Percentiles rank a stretch among this genome's conserved stretches.
Conservation (phyloP, 2,113 vertebrate genomes). For the Rhizomys pruinosus region DNA sequence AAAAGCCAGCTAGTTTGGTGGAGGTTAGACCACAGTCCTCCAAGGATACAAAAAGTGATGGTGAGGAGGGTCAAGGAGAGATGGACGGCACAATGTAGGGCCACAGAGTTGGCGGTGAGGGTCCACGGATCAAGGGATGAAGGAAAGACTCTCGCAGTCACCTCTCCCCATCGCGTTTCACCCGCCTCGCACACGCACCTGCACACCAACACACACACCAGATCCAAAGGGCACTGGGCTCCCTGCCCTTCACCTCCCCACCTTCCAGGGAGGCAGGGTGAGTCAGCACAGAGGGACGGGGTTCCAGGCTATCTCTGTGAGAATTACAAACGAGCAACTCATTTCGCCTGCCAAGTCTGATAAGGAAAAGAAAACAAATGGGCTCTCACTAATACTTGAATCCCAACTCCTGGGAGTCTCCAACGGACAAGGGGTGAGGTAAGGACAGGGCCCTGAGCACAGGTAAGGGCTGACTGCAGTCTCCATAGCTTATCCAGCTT, state of each 20-base stretch:
- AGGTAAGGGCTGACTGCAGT: no score
- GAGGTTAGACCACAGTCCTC: neutral
- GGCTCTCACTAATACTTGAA: neutral
- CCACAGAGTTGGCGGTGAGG: neutral
- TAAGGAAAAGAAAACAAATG: neutral
- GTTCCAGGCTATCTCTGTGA: neutral
- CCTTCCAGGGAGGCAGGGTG: neutral
- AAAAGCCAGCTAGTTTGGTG: neutral
- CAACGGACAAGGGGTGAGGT: neutral
- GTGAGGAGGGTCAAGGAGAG: neutral
- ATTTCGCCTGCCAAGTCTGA: neutral
- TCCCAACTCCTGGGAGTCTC: neutral
- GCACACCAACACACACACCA: neutral
- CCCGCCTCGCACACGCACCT: neutral
- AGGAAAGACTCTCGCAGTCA: neutral
- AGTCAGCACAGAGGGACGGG: neutral
- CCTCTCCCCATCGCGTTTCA: fast-evolving
- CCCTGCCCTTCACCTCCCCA: neutral
- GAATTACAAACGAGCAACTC: neutral
- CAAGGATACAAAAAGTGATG: neutral
- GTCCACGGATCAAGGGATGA: neutral
- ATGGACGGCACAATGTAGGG: neutral
- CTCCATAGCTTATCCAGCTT: neutral
- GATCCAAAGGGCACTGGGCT: slow-evolving; percentile 19
- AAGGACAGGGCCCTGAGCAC: neutral